Evolutionary conservation across 2,888 invertebrate genomes (phyloP).

Genomic region (Lutraria lutraria): DNA sequence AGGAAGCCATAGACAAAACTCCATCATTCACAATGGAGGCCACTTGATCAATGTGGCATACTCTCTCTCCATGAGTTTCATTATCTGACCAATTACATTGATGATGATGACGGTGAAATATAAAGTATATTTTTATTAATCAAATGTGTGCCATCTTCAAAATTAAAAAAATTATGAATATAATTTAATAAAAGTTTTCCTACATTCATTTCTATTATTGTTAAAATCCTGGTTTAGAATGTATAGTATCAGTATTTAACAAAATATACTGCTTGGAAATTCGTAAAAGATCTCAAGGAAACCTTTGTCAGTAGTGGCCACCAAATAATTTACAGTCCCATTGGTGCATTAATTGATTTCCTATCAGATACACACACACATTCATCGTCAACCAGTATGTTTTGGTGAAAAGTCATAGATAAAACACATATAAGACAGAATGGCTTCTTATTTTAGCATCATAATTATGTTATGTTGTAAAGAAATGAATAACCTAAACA

Average conservation of each 20-base stretch:
- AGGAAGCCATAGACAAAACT: too few relatives aligned
- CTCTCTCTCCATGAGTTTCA: too few relatives aligned
- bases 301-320: neutral
- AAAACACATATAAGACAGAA: neutral
- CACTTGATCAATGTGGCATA: too few relatives aligned
- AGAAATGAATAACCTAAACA: neutral
- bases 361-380: conserved; percentile 28
- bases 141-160: too few relatives aligned
- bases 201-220: too few relatives aligned
- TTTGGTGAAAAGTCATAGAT: conserved; percentile 36
- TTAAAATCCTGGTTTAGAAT: too few relatives aligned
- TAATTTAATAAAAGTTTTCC: too few relatives aligned
- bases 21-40: too few relatives aligned
- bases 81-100: too few relatives aligned
- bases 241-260: too few relatives aligned
- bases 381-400: conserved; percentile 1
- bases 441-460: neutral
- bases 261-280: neutral
- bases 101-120: too few relatives aligned
- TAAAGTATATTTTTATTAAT: too few relatives aligned
- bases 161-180: neutral
- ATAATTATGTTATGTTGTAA: neutral
- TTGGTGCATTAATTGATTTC: conserved; percentile 29
- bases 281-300: neutral
- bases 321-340: conserved; percentile 21